A percentile compares a stretch with the other conserved stretches of the same genome.
These are phyloP conservation scores for Aspidapion aeneum DNA, from an alignment of 2,888 invertebrate species.

Conservation along the genomic window DNA sequence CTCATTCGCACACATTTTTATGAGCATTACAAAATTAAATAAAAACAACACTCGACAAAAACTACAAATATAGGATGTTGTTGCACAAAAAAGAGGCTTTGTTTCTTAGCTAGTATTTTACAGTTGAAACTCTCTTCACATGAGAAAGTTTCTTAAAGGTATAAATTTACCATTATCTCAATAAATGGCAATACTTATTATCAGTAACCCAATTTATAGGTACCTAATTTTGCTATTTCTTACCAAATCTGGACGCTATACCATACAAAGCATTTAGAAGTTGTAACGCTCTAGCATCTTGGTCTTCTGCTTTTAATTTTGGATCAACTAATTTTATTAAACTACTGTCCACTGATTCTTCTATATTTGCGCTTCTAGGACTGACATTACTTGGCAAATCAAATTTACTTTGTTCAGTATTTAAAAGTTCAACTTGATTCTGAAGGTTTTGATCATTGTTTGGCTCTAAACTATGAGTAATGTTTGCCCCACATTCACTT, in stretches of 20 bases:
- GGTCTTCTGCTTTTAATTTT: conserved; percentile 44
- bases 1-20: too few species aligned
- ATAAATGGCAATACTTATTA: too few species aligned
- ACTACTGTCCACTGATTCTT: conserved; percentile 15
- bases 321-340: conserved; percentile 33
- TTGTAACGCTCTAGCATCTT: conserved; percentile 78
- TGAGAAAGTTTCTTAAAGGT: too few species aligned
- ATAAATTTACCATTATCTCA: too few species aligned
- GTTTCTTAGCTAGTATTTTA: too few species aligned
- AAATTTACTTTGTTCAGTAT: background rate
- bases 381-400: background rate
- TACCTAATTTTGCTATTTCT: conserved; percentile 33
- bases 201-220: too few species aligned
- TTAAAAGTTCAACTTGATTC: background rate
- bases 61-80: too few species aligned
- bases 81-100: too few species aligned
- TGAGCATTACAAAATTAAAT: too few species aligned
- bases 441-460: background rate
- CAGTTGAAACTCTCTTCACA: too few species aligned
- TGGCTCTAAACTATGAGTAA: conserved; percentile 31
- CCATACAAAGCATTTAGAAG: conserved; percentile 79
- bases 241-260: conserved; percentile 80
- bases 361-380: background rate
- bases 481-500: conserved; percentile 67
- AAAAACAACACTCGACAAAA: too few species aligned